Conservation (phyloP, 1,140 invertebrate species). For the Pachyrhynchus sulphureomaculatus region DNA sequence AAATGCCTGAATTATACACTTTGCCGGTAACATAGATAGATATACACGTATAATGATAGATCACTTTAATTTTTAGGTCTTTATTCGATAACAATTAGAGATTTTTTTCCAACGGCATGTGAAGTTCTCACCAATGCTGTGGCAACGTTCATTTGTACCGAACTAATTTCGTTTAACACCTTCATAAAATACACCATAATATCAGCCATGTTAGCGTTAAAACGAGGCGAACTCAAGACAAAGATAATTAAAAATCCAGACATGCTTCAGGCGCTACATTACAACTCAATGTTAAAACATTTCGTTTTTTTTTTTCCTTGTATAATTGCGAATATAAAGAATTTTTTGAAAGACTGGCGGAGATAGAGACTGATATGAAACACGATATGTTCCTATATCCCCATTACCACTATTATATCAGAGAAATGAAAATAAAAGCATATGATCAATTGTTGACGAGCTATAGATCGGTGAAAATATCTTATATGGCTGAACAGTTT, state of each 20-base stretch:
- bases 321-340: slow-evolving; percentile 95
- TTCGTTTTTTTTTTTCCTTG: slow-evolving; percentile 90
- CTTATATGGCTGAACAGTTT: slow-evolving; percentile 95
- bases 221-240: slow-evolving; percentile 74
- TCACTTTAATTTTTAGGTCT: slow-evolving; percentile 53
- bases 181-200: slow-evolving; percentile 89
- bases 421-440: slow-evolving; percentile 94
- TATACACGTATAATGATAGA: too few species aligned
- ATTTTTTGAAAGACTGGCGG: slow-evolving; percentile 83
- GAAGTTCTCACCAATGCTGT: slow-evolving; percentile 94
- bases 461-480: slow-evolving; percentile 87
- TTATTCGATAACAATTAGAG: slow-evolving; percentile 89
- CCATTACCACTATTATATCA: slow-evolving; percentile 92
- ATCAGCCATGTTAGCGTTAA: slow-evolving; percentile 77
- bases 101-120: slow-evolving; percentile 94
- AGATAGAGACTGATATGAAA: slow-evolving; percentile 80
- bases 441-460: slow-evolving; percentile 95
- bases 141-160: slow-evolving; percentile 98
- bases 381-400: slow-evolving; percentile 85
- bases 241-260: slow-evolving; percentile 88
- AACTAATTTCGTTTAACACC: slow-evolving; percentile 90
- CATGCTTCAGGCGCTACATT: slow-evolving; percentile 88
- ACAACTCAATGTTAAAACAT: slow-evolving; percentile 76
- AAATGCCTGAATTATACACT: too few species aligned
- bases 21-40: too few species aligned